A percentile compares a stretch with the other conserved stretches of the same genome.
Evolutionary conservation across 2,797 vertebrate genomes (phyloP).

Genomic region (Anniella stebbinsi): DNA sequence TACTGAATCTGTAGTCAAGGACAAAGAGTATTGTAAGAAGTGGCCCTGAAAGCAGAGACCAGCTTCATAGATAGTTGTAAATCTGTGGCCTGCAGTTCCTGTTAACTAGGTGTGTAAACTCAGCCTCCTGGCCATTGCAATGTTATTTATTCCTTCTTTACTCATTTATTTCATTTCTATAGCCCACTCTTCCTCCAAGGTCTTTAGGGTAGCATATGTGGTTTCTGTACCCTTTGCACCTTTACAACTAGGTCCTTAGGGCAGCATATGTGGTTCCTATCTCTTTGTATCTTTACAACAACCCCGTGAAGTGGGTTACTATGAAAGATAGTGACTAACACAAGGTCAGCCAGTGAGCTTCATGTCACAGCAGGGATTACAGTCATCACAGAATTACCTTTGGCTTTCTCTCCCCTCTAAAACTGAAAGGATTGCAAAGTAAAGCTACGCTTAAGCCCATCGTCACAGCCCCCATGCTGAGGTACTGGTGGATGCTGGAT

Average conservation of each 20-base stretch:
- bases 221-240: background rate
- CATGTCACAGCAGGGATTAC: background rate
- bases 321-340: background rate
- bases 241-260: background rate
- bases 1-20: background rate
- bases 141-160: background rate
- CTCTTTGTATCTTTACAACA: background rate
- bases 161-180: background rate
- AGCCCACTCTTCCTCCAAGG: background rate
- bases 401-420: background rate
- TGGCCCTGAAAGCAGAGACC: background rate
- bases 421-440: background rate
- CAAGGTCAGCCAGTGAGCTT: background rate
- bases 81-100: background rate
- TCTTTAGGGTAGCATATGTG: background rate
- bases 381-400: background rate
- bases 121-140: background rate
- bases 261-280: background rate
- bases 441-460: background rate
- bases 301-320: background rate
- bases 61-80: background rate
- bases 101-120: background rate
- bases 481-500: background rate
- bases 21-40: background rate
- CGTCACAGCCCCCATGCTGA: background rate